phyloP scores from a whole-genome alignment of 2,888 invertebrate species.

The Melangyna quadrimaculata region DNA sequence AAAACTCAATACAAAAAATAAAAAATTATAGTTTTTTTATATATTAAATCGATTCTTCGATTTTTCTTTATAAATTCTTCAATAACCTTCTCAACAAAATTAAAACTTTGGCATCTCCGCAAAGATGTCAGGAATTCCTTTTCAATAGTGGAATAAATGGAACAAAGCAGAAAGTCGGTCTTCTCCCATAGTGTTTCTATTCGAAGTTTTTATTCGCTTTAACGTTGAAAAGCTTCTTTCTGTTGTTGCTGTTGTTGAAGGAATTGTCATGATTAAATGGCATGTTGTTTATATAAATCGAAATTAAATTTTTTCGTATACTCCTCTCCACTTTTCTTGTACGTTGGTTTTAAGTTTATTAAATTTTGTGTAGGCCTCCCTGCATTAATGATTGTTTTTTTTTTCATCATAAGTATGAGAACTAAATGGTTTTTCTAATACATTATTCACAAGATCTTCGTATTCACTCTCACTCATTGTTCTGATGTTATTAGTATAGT shows the following conservation, averaged over 20 bases:
- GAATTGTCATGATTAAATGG: constrained; percentile 40
- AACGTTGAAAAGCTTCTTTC: constrained; percentile 27
- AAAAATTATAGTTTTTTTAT: neutral
- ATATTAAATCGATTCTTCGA: neutral
- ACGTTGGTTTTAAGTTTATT: neutral
- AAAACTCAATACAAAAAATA: too few relatives aligned
- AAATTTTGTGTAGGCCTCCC: neutral
- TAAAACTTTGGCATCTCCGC: neutral
- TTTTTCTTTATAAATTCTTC: constrained; percentile 5
- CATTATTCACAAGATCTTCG: constrained; percentile 1
- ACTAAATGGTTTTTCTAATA: constrained; percentile 3
- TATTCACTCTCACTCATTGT: constrained; percentile 7
- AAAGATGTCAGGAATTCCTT: too few relatives aligned
- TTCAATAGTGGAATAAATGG: constrained; percentile 30
- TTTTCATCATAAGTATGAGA: constrained; percentile 10
- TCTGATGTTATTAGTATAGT: neutral
- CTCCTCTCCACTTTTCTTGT: constrained; percentile 4
- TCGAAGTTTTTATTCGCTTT: constrained; percentile 22
- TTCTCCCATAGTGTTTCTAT: constrained; percentile 20
- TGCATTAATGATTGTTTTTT: constrained; percentile 1
- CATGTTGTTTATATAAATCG: constrained; percentile 23
- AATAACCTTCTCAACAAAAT: constrained; percentile 14
- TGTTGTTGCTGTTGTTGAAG: constrained; percentile 39
- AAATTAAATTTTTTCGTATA: constrained; percentile 15
- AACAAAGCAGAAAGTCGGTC: constrained; percentile 31